These are phyloP conservation scores for Scophthalmus maximus DNA, from an alignment of 2,113 vertebrate genomes.

Conservation along the genomic window DNA sequence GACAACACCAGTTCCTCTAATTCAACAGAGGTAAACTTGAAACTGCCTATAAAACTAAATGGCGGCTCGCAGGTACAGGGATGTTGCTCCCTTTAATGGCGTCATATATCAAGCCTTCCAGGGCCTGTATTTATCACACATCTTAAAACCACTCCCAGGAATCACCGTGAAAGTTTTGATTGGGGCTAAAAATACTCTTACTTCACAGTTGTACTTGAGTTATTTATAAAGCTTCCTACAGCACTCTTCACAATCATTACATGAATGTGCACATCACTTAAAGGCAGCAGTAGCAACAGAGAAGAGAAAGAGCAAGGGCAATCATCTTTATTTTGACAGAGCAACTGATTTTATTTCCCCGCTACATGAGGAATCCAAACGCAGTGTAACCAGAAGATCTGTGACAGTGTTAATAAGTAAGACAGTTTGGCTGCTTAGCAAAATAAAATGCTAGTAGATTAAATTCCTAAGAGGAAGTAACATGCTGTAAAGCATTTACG, in stretches of 20 bases:
- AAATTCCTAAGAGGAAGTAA: constrained; percentile 53
- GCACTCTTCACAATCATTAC: constrained; percentile 35
- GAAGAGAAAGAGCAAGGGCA: constrained; percentile 19
- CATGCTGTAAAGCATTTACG: constrained; percentile 35
- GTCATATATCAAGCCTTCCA: not conserved
- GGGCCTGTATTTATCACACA: constrained; percentile 15
- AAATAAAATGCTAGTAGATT: constrained; percentile 43
- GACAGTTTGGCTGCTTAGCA: constrained; percentile 26
- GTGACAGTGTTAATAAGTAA: constrained; percentile 53
- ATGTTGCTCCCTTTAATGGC: constrained; percentile 10
- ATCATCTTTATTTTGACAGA: constrained; percentile 32
- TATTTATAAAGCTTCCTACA: constrained; percentile 72
- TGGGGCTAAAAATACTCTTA: constrained; percentile 66
- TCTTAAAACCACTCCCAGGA: constrained; percentile 41
- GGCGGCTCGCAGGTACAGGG: not conserved
- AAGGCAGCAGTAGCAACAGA: constrained; percentile 32
- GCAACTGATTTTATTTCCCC: not conserved
- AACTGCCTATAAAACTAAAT: not conserved
- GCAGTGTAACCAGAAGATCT: constrained; percentile 29
- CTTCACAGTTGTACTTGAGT: constrained; percentile 64
- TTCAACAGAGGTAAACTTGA: constrained; percentile 10
- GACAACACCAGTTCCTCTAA: constrained; percentile 10
- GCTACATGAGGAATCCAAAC: constrained; percentile 16
- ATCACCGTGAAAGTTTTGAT: constrained; percentile 59
- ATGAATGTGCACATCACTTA: constrained; percentile 43